Percentiles rank a stretch among this genome's conserved stretches.
These are phyloP conservation scores for Rhopalosiphum padi DNA, from an alignment of 1,140 invertebrate genomes.

Conservation along the genomic window DNA sequence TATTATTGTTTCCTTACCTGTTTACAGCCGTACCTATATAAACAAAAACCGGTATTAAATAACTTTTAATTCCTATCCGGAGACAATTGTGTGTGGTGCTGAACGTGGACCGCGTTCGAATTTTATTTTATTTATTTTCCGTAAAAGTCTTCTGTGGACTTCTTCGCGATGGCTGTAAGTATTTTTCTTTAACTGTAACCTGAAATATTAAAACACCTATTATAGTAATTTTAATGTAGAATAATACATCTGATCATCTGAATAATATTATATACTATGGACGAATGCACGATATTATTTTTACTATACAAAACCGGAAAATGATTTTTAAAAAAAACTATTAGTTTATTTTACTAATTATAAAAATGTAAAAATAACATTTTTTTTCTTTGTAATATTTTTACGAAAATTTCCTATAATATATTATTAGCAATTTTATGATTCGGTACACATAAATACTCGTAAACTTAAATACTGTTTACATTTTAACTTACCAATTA, in stretches of 20 bases:
- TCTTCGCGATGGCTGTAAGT: constrained; percentile 26
- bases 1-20: constrained; percentile 43
- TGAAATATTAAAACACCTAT: not conserved
- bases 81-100: not conserved
- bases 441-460: not conserved
- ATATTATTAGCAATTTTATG: not conserved
- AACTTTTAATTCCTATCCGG: not conserved
- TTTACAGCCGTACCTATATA: constrained; percentile 29
- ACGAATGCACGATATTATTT: not conserved
- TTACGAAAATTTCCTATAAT: not conserved
- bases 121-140: not conserved
- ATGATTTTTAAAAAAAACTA: not conserved
- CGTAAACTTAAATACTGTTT: not conserved
- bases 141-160: not conserved
- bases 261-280: not conserved
- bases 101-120: not conserved
- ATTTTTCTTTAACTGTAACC: not conserved
- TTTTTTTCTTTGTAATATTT: not conserved
- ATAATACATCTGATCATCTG: not conserved
- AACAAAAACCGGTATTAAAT: constrained; percentile 38
- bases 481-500: not conserved
- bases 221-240: not conserved
- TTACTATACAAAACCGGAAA: not conserved
- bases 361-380: not conserved
- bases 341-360: not conserved